Evolutionary conservation across 2,888 invertebrate species (phyloP), one percentile per base, ranked within the genome.

Genomic region (Augiades crinisus): DNA sequence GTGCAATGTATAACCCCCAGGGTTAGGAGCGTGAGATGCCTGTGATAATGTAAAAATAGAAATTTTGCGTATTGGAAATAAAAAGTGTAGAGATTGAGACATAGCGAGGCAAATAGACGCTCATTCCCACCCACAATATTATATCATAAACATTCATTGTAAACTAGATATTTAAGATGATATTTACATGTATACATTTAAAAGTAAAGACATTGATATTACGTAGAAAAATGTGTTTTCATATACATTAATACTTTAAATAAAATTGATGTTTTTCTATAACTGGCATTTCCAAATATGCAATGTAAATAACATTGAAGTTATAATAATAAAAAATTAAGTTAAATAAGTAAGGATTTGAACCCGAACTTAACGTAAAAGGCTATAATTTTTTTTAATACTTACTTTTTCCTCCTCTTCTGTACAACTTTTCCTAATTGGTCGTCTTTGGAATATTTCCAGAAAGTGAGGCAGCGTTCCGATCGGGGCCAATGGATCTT

Each of bases 401-500:
- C 41, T 12, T 37, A 51, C 50, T 31, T 51, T 51, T 51, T 51
- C 30, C 37, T 51, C 45, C 2, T 49, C 24, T 46, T 37, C 22
- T 49, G 47, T 4, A 40, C 30, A 19, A 21, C 36, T 36, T 44
- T 44, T 8, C 76, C 83, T n/a, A 64, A 64, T 57, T 85, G 84
- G 1, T 86, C 80, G 0, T 70, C 65, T 7, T 49, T 65, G 8
- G 76, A 65, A 57, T 87, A 84, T 45, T 83, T 88, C 69, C 86
- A 87, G 34, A 91, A 85, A 0, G 91, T 75, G 1, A 89, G 85
- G 59, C 95, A 95, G 19, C 92, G 86, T 34, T 91, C 89, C 1
- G 94, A 79, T 22, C 91, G 80, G 0, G 95, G 94, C 87, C 93
- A 91, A 71, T 94, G 93, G 27, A 94, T 89, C 33, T 80, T 79